A percentile compares a stretch with the other conserved stretches of the same genome.
Conservation (phyloP, 2,113 vertebrate species). For the Riparia riparia region DNA sequence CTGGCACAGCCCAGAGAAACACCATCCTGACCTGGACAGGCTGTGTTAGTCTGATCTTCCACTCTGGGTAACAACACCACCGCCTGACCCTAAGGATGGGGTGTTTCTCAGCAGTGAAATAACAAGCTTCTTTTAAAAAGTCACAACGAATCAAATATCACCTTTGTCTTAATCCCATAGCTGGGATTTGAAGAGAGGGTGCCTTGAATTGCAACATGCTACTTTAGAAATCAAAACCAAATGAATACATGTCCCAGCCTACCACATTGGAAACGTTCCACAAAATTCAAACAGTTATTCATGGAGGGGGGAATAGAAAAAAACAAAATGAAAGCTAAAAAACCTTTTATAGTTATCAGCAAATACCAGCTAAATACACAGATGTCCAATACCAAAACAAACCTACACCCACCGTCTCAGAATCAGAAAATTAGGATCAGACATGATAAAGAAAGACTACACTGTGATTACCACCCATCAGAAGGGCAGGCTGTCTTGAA, state of each 20-base stretch:
- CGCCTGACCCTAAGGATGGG: neutral
- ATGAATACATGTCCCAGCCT: neutral
- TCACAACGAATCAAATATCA: neutral
- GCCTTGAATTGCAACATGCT: neutral
- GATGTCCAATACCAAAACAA: neutral
- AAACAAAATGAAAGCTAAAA: neutral
- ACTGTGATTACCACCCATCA: neutral
- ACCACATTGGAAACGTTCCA: neutral
- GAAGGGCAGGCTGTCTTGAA: neutral
- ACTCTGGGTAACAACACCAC: accelerated
- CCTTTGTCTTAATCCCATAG: neutral
- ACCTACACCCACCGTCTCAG: neutral
- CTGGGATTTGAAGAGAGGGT: neutral
- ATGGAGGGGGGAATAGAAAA: accelerated
- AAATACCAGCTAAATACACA: neutral
- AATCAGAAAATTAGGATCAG: neutral
- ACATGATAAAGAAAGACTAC: neutral
- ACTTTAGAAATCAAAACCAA: neutral
- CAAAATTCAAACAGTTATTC: neutral
- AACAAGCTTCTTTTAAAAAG: neutral
- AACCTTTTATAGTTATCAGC: neutral
- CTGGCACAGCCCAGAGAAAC: neutral
- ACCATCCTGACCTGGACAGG: accelerated
- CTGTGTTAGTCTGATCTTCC: neutral
- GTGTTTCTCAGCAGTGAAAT: neutral